These are phyloP conservation scores for Salvelinus namaycush DNA, from an alignment of 2,113 vertebrate genomes.

Conservation along the genomic window DNA sequence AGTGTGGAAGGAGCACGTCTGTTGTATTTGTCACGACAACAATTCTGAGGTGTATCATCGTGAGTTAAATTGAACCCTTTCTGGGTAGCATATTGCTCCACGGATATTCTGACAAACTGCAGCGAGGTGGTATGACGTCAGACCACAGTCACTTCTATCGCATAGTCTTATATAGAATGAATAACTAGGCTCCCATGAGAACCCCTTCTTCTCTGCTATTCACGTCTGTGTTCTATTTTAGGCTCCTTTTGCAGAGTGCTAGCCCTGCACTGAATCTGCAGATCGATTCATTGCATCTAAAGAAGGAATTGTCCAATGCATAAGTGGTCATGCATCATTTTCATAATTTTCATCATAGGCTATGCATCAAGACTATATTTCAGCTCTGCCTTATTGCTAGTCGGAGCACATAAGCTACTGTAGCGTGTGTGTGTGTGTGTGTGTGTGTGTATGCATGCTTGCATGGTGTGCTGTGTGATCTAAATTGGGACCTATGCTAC, in stretches of 20 bases:
- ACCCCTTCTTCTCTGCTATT: slow-evolving; percentile 54
- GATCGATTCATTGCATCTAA: slow-evolving; percentile 73
- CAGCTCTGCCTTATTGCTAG: neutral
- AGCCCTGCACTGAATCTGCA: slow-evolving; percentile 61
- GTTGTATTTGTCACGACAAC: neutral
- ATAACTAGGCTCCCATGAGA: slow-evolving; percentile 59
- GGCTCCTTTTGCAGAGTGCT: slow-evolving; percentile 60
- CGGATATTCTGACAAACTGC: slow-evolving; percentile 10
- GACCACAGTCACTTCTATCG: neutral
- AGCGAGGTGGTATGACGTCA: slow-evolving; percentile 31
- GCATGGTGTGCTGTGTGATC: no score
- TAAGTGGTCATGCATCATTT: slow-evolving; percentile 3
- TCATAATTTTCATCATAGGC: neutral
- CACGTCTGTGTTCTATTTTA: slow-evolving; percentile 71
- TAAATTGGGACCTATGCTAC: no score
- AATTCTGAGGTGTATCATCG: slow-evolving; percentile 50
- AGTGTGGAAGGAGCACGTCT: no score
- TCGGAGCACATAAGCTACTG: neutral
- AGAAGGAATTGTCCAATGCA: slow-evolving; percentile 68
- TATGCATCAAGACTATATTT: neutral
- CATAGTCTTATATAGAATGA: slow-evolving; percentile 28
- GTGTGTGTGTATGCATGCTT: no score
- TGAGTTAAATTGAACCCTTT: slow-evolving; percentile 8
- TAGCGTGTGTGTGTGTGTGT: no score
- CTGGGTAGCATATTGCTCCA: neutral